Evolutionary conservation across 2,888 invertebrate species (phyloP).

Genomic region (Hemistola chrysoprasaria): DNA sequence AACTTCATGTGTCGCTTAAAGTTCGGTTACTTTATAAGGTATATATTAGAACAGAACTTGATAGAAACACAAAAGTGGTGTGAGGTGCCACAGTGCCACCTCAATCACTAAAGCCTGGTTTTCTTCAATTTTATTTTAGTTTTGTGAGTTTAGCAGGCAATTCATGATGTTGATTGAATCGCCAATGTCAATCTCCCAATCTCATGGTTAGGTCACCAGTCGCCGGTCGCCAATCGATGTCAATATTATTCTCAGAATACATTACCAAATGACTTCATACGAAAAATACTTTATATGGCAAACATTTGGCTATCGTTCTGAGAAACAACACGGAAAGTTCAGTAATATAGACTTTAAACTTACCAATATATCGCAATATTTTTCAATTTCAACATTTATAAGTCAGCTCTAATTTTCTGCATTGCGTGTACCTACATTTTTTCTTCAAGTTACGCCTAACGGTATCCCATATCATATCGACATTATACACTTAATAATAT

Average conservation of each 20-base stretch:
- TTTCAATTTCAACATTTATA: no score
- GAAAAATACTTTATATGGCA: constrained; percentile 20
- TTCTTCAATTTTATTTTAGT: no score
- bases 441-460: constrained; percentile 1
- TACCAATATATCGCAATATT: background rate
- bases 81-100: no score
- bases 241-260: constrained; percentile 23
- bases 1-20: no score
- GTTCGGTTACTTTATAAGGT: no score
- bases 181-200: constrained; percentile 16
- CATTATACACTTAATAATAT: background rate
- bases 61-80: no score
- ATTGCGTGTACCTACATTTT: constrained; percentile 2
- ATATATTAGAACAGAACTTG: no score
- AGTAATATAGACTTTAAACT: constrained; percentile 3
- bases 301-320: constrained; percentile 22
- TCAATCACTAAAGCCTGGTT: no score
- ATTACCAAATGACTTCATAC: constrained; percentile 21
- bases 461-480: constrained; percentile 1
- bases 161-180: no score
- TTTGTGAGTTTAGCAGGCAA: no score
- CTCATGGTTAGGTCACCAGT: constrained; percentile 20
- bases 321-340: constrained; percentile 26
- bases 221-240: constrained; percentile 17
- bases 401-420: background rate